Percentiles rank a stretch among this genome's conserved stretches.
Conservation (phyloP, 2,888 invertebrate species). For the Pollenia angustigena region DNA sequence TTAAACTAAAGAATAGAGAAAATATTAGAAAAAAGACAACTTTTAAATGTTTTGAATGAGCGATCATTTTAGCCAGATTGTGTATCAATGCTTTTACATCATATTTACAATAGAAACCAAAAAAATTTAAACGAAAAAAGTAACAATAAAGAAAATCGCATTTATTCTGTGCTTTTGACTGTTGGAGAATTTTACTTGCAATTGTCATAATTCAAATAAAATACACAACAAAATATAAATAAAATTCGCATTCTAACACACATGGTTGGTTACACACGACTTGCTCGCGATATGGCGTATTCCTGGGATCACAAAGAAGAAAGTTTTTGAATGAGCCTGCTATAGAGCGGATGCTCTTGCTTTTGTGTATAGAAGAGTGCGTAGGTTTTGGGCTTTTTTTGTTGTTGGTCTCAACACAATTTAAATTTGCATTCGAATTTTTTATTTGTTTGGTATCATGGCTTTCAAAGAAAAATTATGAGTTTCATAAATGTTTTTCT, state of each 20-base stretch:
- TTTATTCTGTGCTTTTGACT: constrained; percentile 29
- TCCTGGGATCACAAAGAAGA: constrained; percentile 4
- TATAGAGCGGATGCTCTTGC: constrained; percentile 25
- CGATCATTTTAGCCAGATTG: constrained; percentile 70
- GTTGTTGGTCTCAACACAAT: not conserved
- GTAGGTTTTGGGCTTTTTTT: constrained; percentile 57
- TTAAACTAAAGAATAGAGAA: constrained; percentile 23
- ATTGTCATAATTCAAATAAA: constrained; percentile 82
- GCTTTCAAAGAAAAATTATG: constrained; percentile 53
- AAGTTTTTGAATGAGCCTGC: not conserved
- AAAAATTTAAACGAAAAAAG: not conserved
- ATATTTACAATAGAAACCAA: constrained; percentile 68
- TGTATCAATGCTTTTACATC: constrained; percentile 74
- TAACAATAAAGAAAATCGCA: constrained; percentile 31
- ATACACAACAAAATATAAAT: constrained; percentile 1
- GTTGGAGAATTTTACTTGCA: constrained; percentile 64
- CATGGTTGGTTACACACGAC: not conserved
- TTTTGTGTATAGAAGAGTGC: constrained; percentile 38
- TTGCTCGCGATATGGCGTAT: constrained; percentile 5
- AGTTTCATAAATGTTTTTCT: constrained; percentile 50
- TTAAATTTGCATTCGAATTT: constrained; percentile 25
- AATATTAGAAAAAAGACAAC: not conserved
- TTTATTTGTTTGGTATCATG: constrained; percentile 1
- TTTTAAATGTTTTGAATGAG: constrained; percentile 66
- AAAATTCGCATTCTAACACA: not conserved